A percentile compares a stretch with the other conserved stretches of the same genome.
phyloP scores from a whole-genome alignment of 1,140 invertebrate genomes.

The Euglossa dilemma region DNA sequence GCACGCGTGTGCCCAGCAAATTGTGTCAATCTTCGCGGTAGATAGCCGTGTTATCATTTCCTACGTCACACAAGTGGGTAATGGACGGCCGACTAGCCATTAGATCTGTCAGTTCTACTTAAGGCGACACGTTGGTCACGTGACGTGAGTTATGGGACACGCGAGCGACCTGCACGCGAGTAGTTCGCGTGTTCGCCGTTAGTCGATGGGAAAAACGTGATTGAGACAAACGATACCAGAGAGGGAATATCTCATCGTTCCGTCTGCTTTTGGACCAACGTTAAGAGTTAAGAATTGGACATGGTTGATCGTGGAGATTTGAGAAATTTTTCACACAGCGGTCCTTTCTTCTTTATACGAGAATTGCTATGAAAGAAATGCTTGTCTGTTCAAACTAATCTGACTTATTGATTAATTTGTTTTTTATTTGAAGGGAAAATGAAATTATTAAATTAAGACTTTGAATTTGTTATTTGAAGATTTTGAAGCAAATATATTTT shows the following conservation, averaged over 20 bases:
- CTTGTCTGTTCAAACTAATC: too few relatives aligned
- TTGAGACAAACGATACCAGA: background rate
- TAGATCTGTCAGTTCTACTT: slow-evolving; percentile 48
- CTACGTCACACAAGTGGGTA: slow-evolving; percentile 47
- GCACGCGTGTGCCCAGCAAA: slow-evolving; percentile 5
- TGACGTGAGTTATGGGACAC: slow-evolving; percentile 31
- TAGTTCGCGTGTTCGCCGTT: background rate
- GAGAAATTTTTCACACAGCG: too few relatives aligned
- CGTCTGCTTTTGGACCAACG: background rate
- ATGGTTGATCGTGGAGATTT: too few relatives aligned
- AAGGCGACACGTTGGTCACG: slow-evolving; percentile 37
- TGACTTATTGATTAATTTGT: too few relatives aligned
- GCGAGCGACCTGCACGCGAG: background rate
- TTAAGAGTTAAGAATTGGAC: background rate
- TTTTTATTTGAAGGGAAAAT: too few relatives aligned
- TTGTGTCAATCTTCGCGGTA: slow-evolving; percentile 41
- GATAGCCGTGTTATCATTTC: slow-evolving; percentile 46
- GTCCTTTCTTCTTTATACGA: too few relatives aligned
- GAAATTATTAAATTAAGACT: too few relatives aligned
- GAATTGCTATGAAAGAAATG: too few relatives aligned
- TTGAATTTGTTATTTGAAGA: too few relatives aligned
- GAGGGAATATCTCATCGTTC: background rate
- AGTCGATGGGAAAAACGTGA: background rate
- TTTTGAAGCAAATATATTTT: too few relatives aligned
- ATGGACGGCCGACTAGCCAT: slow-evolving; percentile 29